Percentiles rank a stretch among this genome's conserved stretches.
phyloP scores from a whole-genome alignment of 2,797 vertebrate genomes.

The Sparidentex hasta region DNA sequence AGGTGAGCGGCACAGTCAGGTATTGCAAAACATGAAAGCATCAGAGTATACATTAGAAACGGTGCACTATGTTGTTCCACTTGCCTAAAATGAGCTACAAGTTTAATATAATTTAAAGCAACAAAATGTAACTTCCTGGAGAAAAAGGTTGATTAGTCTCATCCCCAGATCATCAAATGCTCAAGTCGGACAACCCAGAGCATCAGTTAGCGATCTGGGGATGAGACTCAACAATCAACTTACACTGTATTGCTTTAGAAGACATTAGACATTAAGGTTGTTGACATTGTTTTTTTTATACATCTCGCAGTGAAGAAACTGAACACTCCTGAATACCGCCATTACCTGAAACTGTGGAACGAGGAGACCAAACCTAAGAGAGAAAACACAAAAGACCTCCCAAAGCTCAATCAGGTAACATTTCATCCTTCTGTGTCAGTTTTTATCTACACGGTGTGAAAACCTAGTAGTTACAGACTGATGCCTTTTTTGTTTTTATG shows the following conservation, averaged over 20 bases:
- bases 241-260: no score
- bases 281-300: constrained; percentile 16
- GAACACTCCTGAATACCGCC: constrained; percentile 92
- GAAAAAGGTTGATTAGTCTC: no score
- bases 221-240: neutral
- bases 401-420: constrained; percentile 93
- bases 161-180: no score
- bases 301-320: constrained; percentile 89
- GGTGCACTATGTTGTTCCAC: neutral
- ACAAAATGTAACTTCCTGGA: no score
- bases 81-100: neutral
- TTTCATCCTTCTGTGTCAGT: neutral
- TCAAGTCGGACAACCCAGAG: no score
- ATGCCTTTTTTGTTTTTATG: neutral
- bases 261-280: neutral
- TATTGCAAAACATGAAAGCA: neutral
- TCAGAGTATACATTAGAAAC: neutral
- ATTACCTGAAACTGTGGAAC: constrained; percentile 94
- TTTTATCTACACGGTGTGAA: neutral
- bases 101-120: no score
- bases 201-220: no score
- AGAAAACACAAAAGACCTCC: constrained; percentile 91
- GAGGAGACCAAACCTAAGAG: constrained; percentile 91
- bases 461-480: neutral
- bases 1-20: constrained; percentile 81